A percentile compares a stretch with the other conserved stretches of the same genome.
These are phyloP conservation scores for Octopus bimaculoides DNA, from an alignment of 1,140 invertebrate species.

Conservation along the genomic window DNA sequence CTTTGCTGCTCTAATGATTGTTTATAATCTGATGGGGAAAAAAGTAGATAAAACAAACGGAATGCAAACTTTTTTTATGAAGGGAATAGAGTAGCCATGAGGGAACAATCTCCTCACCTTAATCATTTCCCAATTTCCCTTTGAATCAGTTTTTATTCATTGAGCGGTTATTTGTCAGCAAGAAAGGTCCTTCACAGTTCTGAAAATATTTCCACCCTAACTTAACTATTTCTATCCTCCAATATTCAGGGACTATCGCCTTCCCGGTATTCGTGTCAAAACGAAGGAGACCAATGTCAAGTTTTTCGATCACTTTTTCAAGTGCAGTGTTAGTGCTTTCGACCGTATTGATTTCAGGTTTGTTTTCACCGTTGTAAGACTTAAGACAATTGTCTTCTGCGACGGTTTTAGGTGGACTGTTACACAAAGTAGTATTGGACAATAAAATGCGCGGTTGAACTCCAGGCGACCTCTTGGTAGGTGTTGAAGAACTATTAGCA, in stretches of 20 bases:
- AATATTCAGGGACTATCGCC: neutral
- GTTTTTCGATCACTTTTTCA: neutral
- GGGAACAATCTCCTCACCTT: neutral
- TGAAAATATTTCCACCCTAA: neutral
- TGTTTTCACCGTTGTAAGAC: neutral
- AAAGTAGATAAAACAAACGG: no score
- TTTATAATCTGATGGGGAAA: neutral
- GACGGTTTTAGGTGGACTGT: neutral
- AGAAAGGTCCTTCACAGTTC: slow-evolving; percentile 3
- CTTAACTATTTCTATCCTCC: neutral
- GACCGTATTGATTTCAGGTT: neutral
- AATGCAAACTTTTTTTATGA: slow-evolving; percentile 7
- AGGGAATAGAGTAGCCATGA: neutral
- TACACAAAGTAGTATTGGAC: neutral
- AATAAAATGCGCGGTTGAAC: neutral
- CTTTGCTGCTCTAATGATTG: neutral
- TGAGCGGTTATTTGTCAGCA: slow-evolving; percentile 4
- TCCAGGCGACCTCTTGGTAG: neutral
- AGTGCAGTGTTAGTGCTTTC: neutral
- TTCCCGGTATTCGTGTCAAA: slow-evolving; percentile 3
- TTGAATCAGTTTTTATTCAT: slow-evolving; percentile 4
- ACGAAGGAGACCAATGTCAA: neutral
- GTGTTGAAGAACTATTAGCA: neutral
- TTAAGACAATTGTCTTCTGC: neutral
- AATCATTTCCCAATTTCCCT: slow-evolving; percentile 7